Evolutionary conservation across 1,140 invertebrate genomes (phyloP), one percentile per base, ranked within the genome.

Genomic region (Leptinotarsa lineolata): DNA sequence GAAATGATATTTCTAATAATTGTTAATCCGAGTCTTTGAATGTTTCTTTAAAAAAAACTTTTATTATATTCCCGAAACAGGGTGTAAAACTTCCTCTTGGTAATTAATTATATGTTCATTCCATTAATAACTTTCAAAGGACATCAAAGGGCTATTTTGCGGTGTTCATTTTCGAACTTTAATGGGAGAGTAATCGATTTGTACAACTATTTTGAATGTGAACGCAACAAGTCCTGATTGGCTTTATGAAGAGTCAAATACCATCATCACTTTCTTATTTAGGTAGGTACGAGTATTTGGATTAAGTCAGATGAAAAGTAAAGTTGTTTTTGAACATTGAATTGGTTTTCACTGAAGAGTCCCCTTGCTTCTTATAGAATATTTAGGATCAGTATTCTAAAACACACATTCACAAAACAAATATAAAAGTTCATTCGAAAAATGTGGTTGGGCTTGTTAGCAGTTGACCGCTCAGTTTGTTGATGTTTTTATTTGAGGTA

Each of bases 141-240:
- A 63, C 60, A 5, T 63, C 60, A 63, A 24, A 63, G 15, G 48
- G 16, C 3, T 16, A 63, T 63, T 30, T 63, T 22, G 24, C 15
- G 24, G 21, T 30, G 20, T 63, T 13, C 6, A 3, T 63, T n/a
- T 30, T 63, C 24, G 11, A 63, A 63, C 11, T 15, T 63, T 63
- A 6, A 18, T 24, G 61, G 61, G 5, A 63, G 24, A 30, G 11
- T 63, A 63, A 30, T 22, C 11, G 61, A 63, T 21, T 20, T 30
- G 3, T 18, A 4, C 20, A 63, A 63, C 20, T 63, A 63, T 18
- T 5, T n/a, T 22, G 15, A 63, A 18, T 21, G 15, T n/a, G 5
- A 59, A 59, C 11, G 58, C 58, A 63, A 63, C 61, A 63, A 63
- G 61, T 63, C 24, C 24, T 63, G 12, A 63, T 63, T 20, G 61